Conservation (phyloP, 2,113 vertebrate species). For the Callipepla squamata region DNA sequence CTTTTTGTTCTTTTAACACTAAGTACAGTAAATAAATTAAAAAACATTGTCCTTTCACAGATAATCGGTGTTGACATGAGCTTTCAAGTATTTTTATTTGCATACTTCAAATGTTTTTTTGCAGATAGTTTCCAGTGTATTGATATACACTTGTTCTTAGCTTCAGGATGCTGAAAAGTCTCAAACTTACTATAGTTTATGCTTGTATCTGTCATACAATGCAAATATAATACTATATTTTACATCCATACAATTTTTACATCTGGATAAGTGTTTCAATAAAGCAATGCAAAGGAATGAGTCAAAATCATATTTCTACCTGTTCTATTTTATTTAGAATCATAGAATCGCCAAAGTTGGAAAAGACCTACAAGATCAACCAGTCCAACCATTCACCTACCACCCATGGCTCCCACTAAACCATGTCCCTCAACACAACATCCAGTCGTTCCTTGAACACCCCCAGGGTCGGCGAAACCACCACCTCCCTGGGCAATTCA, state of each 20-base stretch:
- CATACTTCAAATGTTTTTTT: background rate
- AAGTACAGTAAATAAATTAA: background rate
- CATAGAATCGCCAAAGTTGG: too few species aligned
- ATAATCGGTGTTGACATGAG: background rate
- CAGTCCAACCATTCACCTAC: too few species aligned
- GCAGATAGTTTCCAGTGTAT: background rate
- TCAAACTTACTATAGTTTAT: background rate
- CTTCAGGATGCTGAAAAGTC: background rate
- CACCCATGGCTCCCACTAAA: too few species aligned
- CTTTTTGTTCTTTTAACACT: background rate
- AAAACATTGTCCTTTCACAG: background rate
- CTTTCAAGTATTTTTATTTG: background rate
- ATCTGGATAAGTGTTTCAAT: background rate
- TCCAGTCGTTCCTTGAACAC: too few species aligned
- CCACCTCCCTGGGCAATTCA: too few species aligned
- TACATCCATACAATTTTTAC: background rate
- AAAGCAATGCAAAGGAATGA: background rate
- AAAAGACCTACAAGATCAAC: too few species aligned
- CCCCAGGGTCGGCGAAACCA: too few species aligned
- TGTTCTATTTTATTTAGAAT: background rate
- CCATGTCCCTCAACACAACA: too few species aligned
- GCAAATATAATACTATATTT: background rate
- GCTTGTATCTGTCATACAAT: background rate
- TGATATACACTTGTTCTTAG: background rate
- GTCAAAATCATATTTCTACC: background rate